A percentile compares a stretch with the other conserved stretches of the same genome.
Conservation (phyloP, 2,113 vertebrate species). For the Campylomormyrus numenius region DNA sequence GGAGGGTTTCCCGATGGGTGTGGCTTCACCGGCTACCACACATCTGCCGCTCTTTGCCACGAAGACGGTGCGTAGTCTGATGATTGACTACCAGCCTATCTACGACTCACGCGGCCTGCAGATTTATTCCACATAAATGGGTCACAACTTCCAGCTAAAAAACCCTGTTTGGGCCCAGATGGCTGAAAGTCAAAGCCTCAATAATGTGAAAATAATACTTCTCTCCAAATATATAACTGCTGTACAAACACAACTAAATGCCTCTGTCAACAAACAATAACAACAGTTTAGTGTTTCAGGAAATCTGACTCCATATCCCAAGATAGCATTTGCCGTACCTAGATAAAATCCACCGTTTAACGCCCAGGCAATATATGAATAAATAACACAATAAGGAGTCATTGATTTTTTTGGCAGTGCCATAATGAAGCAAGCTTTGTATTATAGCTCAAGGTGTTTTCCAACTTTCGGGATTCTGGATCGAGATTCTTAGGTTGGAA, state of each 20-base stretch:
- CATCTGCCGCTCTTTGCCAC: not conserved
- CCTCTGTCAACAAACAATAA: not conserved
- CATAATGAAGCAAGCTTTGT: not conserved
- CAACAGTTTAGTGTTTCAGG: not conserved
- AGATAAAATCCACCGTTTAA: not conserved
- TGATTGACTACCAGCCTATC: not conserved
- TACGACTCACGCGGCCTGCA: not conserved
- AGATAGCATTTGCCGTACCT: not conserved
- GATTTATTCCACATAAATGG: not conserved
- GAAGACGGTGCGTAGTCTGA: not conserved
- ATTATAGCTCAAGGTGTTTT: not conserved
- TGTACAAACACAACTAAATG: not conserved
- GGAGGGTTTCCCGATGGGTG: not conserved
- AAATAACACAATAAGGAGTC: not conserved
- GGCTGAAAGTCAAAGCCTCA: not conserved
- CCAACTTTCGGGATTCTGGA: not conserved
- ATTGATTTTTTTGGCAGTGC: not conserved
- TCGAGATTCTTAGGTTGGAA: not conserved
- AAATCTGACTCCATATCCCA: not conserved
- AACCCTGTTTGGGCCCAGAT: not conserved
- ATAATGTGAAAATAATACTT: not conserved
- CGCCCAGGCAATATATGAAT: not conserved
- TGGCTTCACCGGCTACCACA: not conserved
- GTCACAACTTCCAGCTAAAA: not conserved
- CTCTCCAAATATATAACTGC: not conserved